Evolutionary conservation across 2,888 invertebrate species (phyloP).

Genomic region (Lagria hirta): DNA sequence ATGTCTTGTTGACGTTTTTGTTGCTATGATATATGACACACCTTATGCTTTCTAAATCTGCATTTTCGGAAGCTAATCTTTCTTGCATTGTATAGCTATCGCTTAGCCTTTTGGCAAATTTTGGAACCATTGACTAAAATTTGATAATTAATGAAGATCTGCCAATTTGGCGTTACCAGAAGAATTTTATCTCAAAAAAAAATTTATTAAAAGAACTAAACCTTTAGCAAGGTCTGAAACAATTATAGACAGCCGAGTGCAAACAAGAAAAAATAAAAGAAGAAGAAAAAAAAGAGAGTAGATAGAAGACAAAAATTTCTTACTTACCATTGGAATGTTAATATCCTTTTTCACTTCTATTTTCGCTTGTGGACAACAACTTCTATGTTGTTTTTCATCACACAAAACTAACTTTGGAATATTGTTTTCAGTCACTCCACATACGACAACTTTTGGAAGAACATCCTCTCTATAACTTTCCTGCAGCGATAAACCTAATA

Average conservation of each 20-base stretch:
- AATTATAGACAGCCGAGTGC: not conserved
- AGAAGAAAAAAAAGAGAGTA: not conserved
- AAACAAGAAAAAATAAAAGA: not conserved
- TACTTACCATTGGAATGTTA: constrained; percentile 22
- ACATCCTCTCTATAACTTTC: constrained; percentile 44
- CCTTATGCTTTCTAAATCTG: constrained; percentile 68
- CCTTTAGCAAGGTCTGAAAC: not conserved
- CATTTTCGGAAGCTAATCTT: constrained; percentile 67
- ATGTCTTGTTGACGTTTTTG: constrained; percentile 8
- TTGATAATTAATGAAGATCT: constrained; percentile 2
- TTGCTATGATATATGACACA: constrained; percentile 38
- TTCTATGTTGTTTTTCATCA: constrained; percentile 49
- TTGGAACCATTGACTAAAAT: constrained; percentile 40
- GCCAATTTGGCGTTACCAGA: not conserved
- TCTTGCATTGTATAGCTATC: constrained; percentile 71
- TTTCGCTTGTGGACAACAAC: constrained; percentile 1
- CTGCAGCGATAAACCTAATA: constrained; percentile 36
- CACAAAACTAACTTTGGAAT: constrained; percentile 60
- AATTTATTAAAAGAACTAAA: not conserved
- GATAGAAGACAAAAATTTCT: constrained; percentile 4
- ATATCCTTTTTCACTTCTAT: constrained; percentile 8
- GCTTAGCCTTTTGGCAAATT: constrained; percentile 59
- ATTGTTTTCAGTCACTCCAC: constrained; percentile 56
- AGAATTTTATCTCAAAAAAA: not conserved
- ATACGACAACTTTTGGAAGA: constrained; percentile 59